These are phyloP conservation scores for Myotis brandtii DNA, from an alignment of 2,113 vertebrate species.

Conservation along the genomic window DNA sequence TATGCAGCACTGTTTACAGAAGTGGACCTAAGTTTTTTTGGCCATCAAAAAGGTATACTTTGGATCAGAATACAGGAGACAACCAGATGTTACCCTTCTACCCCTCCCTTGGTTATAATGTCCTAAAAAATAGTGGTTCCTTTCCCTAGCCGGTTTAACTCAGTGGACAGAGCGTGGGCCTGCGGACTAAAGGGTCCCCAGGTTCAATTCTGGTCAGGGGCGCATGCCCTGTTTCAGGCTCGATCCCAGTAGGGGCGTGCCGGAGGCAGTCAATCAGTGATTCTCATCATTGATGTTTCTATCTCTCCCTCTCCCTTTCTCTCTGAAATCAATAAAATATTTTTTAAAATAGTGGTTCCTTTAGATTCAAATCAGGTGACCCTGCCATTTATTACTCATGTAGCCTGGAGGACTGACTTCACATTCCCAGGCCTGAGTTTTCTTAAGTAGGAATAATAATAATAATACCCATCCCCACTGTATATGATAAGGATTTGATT, in stretches of 20 bases:
- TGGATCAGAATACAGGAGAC: not conserved
- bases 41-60: slow-evolving; percentile 13
- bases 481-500: not conserved
- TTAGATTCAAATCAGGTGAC: not conserved
- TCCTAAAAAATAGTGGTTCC: not conserved
- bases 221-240: too few species aligned
- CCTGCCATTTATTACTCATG: not conserved
- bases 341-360: not conserved
- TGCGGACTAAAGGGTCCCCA: too few species aligned
- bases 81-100: not conserved
- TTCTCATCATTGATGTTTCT: too few species aligned
- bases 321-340: too few species aligned
- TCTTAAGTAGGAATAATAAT: not conserved
- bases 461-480: not conserved
- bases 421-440: slow-evolving; percentile 14
- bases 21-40: not conserved
- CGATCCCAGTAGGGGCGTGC: too few species aligned
- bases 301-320: too few species aligned
- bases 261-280: too few species aligned
- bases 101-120: not conserved
- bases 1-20: not conserved
- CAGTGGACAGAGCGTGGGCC: too few species aligned
- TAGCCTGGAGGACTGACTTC: not conserved
- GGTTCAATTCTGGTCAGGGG: too few species aligned
- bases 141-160: too few species aligned